Evolutionary conservation across 2,113 vertebrate genomes (phyloP), one percentile per base, ranked within the genome.

Genomic region (Coptodon bakossiorum): DNA sequence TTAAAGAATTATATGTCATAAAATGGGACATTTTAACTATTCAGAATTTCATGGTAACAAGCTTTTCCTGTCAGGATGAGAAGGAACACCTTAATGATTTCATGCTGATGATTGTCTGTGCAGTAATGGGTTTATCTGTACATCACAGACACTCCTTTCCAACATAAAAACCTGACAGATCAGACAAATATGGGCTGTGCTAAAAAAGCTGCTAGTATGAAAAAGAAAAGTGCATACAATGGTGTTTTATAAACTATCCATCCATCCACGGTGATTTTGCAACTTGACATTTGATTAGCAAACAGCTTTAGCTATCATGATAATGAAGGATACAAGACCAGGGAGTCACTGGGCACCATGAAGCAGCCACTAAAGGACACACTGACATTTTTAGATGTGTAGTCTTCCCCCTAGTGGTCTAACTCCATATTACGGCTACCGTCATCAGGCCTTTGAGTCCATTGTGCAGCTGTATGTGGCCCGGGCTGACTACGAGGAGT

Each of bases 391-490:
- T 78, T 13, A 89, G 27, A n/a, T 11, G 9, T 61, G 36, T 13
- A 83, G 45, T 31, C 36, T 31, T 43, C 86, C 92, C 87, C 82
- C 92, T 85, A 83, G 80, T 93, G 93, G 90, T 93, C 94, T 94
- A 89, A 96, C 87, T 66, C 81, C 86, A 94, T 90, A 29, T 87
- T 93, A 91, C 95, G 93, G 93, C 96, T 92, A 89, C 80, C 56
- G 29, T 86, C 89, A 82, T 87, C 97, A 99, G 98, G 98, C 97
- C 59, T 96, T 96, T 94, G 95, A 97, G 93, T 95, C 97, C 82
- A 91, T 96, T 86, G 54, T 97, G 93, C 93, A 97, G 95, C 94
- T 99, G 78, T 86, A 81, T n/a, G 94, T 97, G 82, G 97, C 96
- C 9, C 96, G 97, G 2, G 27, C 81, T 88, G 24, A 31, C 89